Evolutionary conservation across 2,113 vertebrate genomes (phyloP).

Genomic region (Mirza zaza): DNA sequence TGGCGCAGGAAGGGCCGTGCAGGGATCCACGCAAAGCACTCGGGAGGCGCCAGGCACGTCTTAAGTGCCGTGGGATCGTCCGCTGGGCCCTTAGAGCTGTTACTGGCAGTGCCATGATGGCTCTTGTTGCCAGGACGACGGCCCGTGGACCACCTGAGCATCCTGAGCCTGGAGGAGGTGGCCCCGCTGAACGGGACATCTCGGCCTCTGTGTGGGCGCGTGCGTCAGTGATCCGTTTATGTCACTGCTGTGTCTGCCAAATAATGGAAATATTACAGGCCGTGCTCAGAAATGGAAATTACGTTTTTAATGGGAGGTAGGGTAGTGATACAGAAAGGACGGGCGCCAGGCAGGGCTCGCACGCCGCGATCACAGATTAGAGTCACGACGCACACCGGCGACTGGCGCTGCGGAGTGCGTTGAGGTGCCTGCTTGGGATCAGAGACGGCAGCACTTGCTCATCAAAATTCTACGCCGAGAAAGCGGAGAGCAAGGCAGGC

Average conservation of each 20-base stretch:
- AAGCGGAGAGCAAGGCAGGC: neutral
- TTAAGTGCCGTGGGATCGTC: neutral
- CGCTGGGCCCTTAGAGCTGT: neutral
- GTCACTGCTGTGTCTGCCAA: conserved; percentile 69
- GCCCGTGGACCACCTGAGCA: fast-evolving
- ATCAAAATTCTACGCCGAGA: conserved; percentile 76
- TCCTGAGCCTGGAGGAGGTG: neutral
- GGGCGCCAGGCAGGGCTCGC: conserved; percentile 52
- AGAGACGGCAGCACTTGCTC: conserved; percentile 69
- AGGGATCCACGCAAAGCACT: fast-evolving
- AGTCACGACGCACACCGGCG: conserved; percentile 77
- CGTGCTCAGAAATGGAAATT: conserved; percentile 76
- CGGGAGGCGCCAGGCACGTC: neutral
- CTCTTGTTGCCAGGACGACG: neutral
- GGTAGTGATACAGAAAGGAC: conserved; percentile 60
- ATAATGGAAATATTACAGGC: conserved; percentile 74
- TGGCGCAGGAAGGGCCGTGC: fast-evolving
- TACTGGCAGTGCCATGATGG: neutral
- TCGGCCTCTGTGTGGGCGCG: neutral
- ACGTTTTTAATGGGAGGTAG: conserved; percentile 75
- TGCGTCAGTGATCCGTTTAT: conserved; percentile 49
- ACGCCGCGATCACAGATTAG: conserved; percentile 76
- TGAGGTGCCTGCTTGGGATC: conserved; percentile 66
- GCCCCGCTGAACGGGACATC: neutral
- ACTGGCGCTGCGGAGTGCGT: conserved; percentile 72